phyloP scores from a whole-genome alignment of 2,888 invertebrate species.

The Phorcus lineatus region DNA sequence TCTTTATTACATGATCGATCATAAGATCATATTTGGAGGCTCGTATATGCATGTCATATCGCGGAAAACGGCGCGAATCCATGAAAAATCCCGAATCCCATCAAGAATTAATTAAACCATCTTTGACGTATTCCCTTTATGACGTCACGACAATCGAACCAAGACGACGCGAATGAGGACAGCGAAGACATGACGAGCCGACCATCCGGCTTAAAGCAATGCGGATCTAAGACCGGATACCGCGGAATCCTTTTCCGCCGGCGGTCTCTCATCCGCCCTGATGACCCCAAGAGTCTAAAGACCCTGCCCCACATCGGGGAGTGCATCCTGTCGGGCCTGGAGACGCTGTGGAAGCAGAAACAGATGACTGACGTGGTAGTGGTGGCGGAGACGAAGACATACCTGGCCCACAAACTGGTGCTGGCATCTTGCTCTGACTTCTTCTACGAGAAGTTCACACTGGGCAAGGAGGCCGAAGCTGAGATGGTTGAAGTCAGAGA shows the following conservation, averaged over 20 bases:
- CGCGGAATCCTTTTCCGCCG: conserved; percentile 9
- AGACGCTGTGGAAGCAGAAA: conserved; percentile 61
- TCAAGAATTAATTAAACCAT: neutral
- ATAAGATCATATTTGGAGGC: too few species aligned
- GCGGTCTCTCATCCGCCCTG: neutral
- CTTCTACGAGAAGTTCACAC: conserved; percentile 55
- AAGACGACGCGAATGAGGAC: neutral
- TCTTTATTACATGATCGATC: too few species aligned
- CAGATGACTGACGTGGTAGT: conserved; percentile 57
- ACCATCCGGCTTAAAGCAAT: too few species aligned
- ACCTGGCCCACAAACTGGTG: conserved; percentile 54
- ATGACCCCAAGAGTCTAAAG: conserved; percentile 27
- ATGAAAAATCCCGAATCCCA: too few species aligned
- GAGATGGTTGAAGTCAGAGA: conserved; percentile 47
- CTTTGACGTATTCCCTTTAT: neutral
- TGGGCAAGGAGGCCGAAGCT: conserved; percentile 26
- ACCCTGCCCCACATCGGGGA: conserved; percentile 41
- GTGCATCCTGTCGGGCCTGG: conserved; percentile 53
- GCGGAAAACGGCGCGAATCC: too few species aligned
- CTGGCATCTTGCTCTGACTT: conserved; percentile 60
- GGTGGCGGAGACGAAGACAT: conserved; percentile 40
- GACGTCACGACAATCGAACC: neutral
- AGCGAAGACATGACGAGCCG: neutral
- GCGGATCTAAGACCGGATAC: neutral
- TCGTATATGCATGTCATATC: too few species aligned